These are phyloP conservation scores for Diorhabda elongata DNA, from an alignment of 1,140 invertebrate species.

Conservation along the genomic window DNA sequence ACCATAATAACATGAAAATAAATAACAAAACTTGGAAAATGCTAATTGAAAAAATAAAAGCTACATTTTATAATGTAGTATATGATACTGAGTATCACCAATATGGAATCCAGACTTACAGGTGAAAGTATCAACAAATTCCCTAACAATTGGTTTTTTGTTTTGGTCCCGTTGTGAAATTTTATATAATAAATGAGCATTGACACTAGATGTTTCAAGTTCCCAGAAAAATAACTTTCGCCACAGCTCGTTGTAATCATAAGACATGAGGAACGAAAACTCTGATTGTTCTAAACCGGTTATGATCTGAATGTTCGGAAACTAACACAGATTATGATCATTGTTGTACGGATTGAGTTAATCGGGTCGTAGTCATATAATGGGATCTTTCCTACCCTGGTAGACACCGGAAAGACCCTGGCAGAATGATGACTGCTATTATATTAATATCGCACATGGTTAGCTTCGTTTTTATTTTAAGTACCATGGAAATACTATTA, in stretches of 20 bases:
- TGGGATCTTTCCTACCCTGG: too few relatives aligned
- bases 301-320: too few relatives aligned
- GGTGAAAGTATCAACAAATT: constrained; percentile 11
- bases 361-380: too few relatives aligned
- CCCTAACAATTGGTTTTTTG: background rate
- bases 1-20: background rate
- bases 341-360: too few relatives aligned
- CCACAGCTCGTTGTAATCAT: constrained; percentile 19
- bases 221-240: constrained; percentile 21
- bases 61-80: background rate
- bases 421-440: too few relatives aligned
- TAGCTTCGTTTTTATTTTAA: too few relatives aligned
- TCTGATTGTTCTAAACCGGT: too few relatives aligned
- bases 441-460: too few relatives aligned
- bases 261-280: too few relatives aligned
- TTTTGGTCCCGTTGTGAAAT: background rate
- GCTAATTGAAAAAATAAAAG: background rate
- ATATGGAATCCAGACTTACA: background rate
- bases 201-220: constrained; percentile 16
- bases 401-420: too few relatives aligned
- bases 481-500: too few relatives aligned
- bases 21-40: background rate
- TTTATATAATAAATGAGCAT: constrained; percentile 12
- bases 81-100: constrained; percentile 7
- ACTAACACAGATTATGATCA: too few relatives aligned